phyloP scores from a whole-genome alignment of 2,113 vertebrate species.

The Ageneiosus marmoratus region DNA sequence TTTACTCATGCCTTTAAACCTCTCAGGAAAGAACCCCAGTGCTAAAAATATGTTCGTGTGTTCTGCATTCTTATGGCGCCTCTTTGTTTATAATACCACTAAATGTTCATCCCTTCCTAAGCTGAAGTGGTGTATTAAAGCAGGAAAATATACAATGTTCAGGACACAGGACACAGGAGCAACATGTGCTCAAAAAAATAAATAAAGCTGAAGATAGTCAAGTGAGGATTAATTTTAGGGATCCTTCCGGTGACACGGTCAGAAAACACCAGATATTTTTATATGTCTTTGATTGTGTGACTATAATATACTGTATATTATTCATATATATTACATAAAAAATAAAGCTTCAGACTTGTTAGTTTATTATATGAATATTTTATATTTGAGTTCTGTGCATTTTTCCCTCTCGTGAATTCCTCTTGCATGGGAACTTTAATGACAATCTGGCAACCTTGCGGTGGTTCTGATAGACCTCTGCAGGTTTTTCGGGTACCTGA shows the following conservation, averaged over 20 bases:
- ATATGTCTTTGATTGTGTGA: background rate
- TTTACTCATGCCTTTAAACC: background rate
- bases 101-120: too few species aligned
- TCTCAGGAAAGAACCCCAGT: background rate
- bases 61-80: background rate
- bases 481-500: conserved; percentile 1
- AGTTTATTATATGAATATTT: background rate
- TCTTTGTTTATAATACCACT: too few species aligned
- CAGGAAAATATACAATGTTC: background rate
- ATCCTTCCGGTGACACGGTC: background rate
- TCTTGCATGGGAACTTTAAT: background rate
- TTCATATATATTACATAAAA: background rate
- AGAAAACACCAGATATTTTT: background rate
- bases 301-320: background rate
- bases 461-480: conserved; percentile 41
- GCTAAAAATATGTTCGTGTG: background rate
- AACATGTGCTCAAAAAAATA: background rate
- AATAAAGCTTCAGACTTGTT: background rate
- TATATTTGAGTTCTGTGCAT: background rate
- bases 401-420: background rate
- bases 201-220: too few species aligned
- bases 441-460: conserved; percentile 32
- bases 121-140: background rate
- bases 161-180: background rate
- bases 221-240: too few species aligned